Evolutionary conservation across 2,113 vertebrate genomes (phyloP).

Genomic region (Tychaedon coryphoeus): DNA sequence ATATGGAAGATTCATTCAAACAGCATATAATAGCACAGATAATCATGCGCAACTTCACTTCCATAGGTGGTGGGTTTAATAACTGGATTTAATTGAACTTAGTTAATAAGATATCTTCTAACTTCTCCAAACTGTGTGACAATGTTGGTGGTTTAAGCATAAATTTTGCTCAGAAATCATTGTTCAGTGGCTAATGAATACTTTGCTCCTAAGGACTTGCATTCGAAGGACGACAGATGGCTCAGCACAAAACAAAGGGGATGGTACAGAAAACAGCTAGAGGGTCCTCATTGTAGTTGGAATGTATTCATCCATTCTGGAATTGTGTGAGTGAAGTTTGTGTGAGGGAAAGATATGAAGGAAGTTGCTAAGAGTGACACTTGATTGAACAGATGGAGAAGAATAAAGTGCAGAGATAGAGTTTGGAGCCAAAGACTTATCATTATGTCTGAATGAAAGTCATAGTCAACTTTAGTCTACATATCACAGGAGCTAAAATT

Average conservation of each 20-base stretch:
- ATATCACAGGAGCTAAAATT: slow-evolving; percentile 12
- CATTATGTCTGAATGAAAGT: slow-evolving; percentile 9
- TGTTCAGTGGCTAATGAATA: background rate
- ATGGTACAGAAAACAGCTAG: background rate
- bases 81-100: background rate
- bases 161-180: background rate
- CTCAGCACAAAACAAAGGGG: background rate
- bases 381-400: slow-evolving; percentile 34
- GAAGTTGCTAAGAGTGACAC: background rate
- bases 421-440: slow-evolving; percentile 22
- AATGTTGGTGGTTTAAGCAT: background rate
- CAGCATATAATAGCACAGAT: background rate
- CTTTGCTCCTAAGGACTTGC: background rate
- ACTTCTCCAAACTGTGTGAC: background rate
- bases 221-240: background rate
- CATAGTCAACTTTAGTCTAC: slow-evolving; percentile 34
- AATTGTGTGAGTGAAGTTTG: slow-evolving; percentile 10
- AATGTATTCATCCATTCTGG: background rate
- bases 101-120: background rate
- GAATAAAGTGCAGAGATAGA: background rate
- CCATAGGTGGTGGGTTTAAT: background rate
- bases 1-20: background rate
- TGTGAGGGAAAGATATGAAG: background rate
- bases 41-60: background rate
- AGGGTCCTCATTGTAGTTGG: background rate